These are phyloP conservation scores for Sesia bembeciformis DNA, from an alignment of 2,888 invertebrate species.

Conservation along the genomic window DNA sequence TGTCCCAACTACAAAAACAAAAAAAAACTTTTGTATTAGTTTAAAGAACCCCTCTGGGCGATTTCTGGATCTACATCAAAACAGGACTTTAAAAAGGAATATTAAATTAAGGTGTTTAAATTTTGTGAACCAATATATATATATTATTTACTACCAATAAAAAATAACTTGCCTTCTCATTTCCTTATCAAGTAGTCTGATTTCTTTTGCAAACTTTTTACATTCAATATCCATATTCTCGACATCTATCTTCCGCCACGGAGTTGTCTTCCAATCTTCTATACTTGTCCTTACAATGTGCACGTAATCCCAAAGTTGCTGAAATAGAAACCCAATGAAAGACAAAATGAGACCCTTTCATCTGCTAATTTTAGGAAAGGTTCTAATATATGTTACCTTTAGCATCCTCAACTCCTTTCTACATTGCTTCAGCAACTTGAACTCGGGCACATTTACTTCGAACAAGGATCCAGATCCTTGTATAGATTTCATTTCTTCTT, in stretches of 20 bases:
- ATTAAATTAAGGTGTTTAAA: too few species aligned
- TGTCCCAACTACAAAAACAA: constrained; percentile 82
- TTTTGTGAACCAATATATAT: too few species aligned
- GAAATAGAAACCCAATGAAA: constrained; percentile 7
- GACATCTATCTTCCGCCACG: constrained; percentile 97
- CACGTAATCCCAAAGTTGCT: constrained; percentile 97
- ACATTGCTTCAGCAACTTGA: constrained; percentile 93
- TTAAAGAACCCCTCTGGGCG: too few species aligned
- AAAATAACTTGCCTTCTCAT: constrained; percentile 78
- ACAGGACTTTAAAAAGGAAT: too few species aligned
- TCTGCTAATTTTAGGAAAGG: neutral
- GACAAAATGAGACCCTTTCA: neutral
- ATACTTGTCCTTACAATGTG: constrained; percentile 92
- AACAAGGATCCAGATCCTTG: constrained; percentile 94
- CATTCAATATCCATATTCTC: constrained; percentile 99
- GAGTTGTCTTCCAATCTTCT: constrained; percentile 97
- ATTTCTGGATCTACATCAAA: too few species aligned
- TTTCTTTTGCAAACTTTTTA: constrained; percentile 97
- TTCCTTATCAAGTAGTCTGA: constrained; percentile 93
- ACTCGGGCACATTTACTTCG: constrained; percentile 96
- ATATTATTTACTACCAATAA: neutral
- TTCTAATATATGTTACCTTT: constrained; percentile 71
- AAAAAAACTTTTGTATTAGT: neutral
- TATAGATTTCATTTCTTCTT: constrained; percentile 89
- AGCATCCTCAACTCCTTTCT: constrained; percentile 91